Percentiles rank a stretch among this genome's conserved stretches.
Conservation (phyloP, 2,888 invertebrate species). For the Sminthurides aquaticus region DNA sequence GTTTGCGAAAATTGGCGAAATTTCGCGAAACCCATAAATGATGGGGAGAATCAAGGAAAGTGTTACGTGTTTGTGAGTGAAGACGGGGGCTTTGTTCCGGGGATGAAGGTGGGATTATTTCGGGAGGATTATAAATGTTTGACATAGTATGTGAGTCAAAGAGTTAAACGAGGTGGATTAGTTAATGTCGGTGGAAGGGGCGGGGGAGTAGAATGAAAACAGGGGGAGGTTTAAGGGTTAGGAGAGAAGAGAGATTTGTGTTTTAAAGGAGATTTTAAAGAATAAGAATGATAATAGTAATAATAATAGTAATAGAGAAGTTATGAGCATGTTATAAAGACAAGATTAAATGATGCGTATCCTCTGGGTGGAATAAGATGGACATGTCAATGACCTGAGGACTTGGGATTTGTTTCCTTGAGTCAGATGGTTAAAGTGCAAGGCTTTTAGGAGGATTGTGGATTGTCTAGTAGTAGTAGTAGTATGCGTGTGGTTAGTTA, state of each 20-base stretch:
- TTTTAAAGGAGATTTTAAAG: neutral
- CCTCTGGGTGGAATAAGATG: neutral
- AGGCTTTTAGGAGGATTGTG: too few species aligned
- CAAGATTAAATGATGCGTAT: too few species aligned
- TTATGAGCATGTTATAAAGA: neutral
- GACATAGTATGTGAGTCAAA: too few species aligned
- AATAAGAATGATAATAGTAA: neutral
- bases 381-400: neutral
- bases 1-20: too few species aligned
- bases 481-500: neutral
- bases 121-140: too few species aligned
- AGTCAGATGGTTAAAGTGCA: neutral
- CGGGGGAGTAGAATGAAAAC: neutral
- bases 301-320: neutral
- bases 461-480: neutral
- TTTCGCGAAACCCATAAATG: too few species aligned
- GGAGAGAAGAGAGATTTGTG: neutral
- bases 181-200: too few species aligned
- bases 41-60: too few species aligned
- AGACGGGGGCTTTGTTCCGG: too few species aligned
- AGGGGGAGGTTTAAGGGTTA: neutral
- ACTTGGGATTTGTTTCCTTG: neutral
- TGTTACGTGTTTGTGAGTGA: too few species aligned
- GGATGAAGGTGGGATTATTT: too few species aligned
- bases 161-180: too few species aligned